Evolutionary conservation across 2,888 invertebrate genomes (phyloP).

Genomic region (Temnothorax rugatulus): DNA sequence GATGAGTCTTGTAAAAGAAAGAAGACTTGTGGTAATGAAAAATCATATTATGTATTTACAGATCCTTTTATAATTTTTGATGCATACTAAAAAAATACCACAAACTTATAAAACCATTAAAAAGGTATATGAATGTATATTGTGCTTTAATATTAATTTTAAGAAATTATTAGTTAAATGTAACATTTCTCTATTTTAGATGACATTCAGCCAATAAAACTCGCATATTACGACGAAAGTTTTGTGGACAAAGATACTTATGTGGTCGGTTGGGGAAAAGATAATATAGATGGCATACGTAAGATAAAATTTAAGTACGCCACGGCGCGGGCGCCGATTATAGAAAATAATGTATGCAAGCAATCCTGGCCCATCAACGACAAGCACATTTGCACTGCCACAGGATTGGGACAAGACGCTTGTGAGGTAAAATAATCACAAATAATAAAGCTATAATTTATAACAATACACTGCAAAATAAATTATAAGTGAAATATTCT

Average conservation of each 20-base stretch:
- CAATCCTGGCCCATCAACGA: constrained; percentile 62
- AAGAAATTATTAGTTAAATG: background rate
- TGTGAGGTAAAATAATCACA: too few species aligned
- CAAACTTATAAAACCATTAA: background rate
- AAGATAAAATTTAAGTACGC: constrained; percentile 62
- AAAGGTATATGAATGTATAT: too few species aligned
- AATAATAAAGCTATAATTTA: too few species aligned
- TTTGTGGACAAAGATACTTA: constrained; percentile 39
- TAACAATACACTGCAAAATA: too few species aligned
- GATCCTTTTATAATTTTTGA: background rate
- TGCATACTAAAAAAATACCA: background rate
- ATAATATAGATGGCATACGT: background rate
- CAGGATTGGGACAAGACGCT: too few species aligned
- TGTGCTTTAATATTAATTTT: background rate
- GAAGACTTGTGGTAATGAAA: too few species aligned
- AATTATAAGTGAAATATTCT: background rate
- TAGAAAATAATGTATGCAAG: constrained; percentile 64
- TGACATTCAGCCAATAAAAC: constrained; percentile 66
- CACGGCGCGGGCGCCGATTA: constrained; percentile 66
- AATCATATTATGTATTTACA: background rate
- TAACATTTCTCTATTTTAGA: constrained; percentile 55
- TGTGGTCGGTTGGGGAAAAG: constrained; percentile 75
- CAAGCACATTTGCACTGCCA: constrained; percentile 70
- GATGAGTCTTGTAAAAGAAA: too few species aligned
- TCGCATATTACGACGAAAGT: constrained; percentile 23